Evolutionary conservation across 2,888 invertebrate species (phyloP), one percentile per base, ranked within the genome.

Genomic region (Timema podura): DNA sequence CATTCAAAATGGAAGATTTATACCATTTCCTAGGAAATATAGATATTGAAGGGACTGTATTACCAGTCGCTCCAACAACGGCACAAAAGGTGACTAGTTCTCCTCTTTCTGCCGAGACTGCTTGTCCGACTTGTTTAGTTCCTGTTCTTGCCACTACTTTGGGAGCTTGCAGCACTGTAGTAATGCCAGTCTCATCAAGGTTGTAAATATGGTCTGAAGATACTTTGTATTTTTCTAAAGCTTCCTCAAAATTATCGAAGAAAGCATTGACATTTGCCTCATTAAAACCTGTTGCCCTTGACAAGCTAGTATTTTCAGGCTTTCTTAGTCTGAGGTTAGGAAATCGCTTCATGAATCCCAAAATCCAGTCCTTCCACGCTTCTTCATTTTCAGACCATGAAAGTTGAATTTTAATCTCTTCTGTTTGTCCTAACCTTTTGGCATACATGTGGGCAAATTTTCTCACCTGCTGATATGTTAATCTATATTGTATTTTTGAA

Each of bases 41-140:
- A 5, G 8, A 61, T 8, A 2, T 2, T 1, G 13, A 11, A 9
- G 61, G 61, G 44, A 49, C 30, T 15, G n/a, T 49, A 48, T 66
- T 66, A n/a, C 67, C 67, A 49, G 3, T 66, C 8, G 67, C 48
- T n/a, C 30, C 48, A 49, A 7, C 15, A 66, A 48, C 30, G 48
- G 6, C 47, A 49, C 49, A 70, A 51, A 80, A 73, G 59, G 80
- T 80, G 0, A 80, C 77, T 6, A 73, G 79, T 11, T 78, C 77
- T 0, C 80, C 80, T 47, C 79, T 74, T 74, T 81, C 80, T 0
- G 76, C 78, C 13, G 79, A 79, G 5, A 78, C 78, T 0, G 79
- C 10, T 67, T 78, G 73, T 13, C 78, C 79, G 0, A 80, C 78
- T 73, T 79, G 78, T 73, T 76, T 76, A 68, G 74, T 74, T 7